Evolutionary conservation across 2,797 vertebrate genomes (phyloP).

Genomic region (Pseudomugil tenellus): DNA sequence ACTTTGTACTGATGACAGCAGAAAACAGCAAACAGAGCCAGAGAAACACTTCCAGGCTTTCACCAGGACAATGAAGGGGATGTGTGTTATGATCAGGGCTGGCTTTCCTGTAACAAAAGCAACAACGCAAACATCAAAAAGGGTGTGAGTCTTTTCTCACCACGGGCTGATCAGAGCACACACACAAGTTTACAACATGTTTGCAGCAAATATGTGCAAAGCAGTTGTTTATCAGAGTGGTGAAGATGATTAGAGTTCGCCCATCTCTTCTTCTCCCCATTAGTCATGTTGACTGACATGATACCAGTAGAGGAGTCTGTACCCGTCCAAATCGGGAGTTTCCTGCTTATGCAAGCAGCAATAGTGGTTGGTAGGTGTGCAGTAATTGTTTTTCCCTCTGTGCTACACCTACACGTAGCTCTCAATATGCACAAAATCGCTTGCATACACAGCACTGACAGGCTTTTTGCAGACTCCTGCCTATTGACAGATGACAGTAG

Average conservation of each 20-base stretch:
- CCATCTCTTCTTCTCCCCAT: constrained; percentile 4
- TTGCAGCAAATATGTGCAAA: background rate
- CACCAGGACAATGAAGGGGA: constrained; percentile 64
- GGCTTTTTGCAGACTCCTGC: constrained; percentile 54
- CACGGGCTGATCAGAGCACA: constrained; percentile 43
- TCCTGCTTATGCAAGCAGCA: constrained; percentile 30
- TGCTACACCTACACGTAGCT: constrained; percentile 61
- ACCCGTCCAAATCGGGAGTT: constrained; percentile 26
- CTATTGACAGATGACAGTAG: constrained; percentile 68
- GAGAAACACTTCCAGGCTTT: constrained; percentile 50
- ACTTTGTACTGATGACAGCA: background rate
- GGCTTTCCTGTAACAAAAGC: constrained; percentile 58
- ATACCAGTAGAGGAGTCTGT: constrained; percentile 28
- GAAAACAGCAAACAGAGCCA: constrained; percentile 1
- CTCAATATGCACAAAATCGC: constrained; percentile 32
- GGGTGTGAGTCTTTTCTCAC: constrained; percentile 42
- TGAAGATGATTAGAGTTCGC: background rate
- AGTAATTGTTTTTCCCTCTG: constrained; percentile 57
- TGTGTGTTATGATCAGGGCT: constrained; percentile 54
- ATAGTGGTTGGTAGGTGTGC: constrained; percentile 53
- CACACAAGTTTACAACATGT: constrained; percentile 37
- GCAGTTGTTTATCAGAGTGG: background rate
- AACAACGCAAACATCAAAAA: constrained; percentile 62
- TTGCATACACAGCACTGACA: constrained; percentile 23
- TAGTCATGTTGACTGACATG: constrained; percentile 39